phyloP scores from a whole-genome alignment of 2,113 vertebrate genomes.

The Leptobrachium leishanense region DNA sequence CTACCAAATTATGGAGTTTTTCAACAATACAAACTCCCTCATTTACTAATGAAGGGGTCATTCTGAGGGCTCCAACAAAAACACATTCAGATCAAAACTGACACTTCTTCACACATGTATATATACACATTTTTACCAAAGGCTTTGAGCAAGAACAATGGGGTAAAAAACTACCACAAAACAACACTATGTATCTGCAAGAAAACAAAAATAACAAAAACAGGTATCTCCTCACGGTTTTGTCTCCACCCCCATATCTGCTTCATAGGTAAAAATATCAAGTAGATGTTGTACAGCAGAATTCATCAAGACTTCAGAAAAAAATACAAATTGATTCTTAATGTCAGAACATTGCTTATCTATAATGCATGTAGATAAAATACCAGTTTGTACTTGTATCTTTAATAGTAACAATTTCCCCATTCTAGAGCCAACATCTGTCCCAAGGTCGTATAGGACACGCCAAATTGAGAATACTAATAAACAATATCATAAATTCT shows the following conservation, averaged over 20 bases:
- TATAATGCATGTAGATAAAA: too few relatives aligned
- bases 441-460: too few relatives aligned
- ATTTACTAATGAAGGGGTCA: constrained; percentile 1
- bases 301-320: too few relatives aligned
- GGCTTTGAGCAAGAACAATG: background rate
- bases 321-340: too few relatives aligned
- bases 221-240: background rate
- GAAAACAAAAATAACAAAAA: constrained; percentile 44
- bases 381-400: too few relatives aligned
- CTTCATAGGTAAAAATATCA: background rate
- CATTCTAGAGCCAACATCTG: too few relatives aligned
- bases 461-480: too few relatives aligned
- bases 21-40: too few relatives aligned
- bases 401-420: too few relatives aligned
- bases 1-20: too few relatives aligned
- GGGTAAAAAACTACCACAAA: constrained; percentile 28
- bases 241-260: background rate
- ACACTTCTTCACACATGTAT: constrained; percentile 26
- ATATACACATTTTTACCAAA: constrained; percentile 45
- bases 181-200: background rate
- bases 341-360: too few relatives aligned
- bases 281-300: background rate
- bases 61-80: constrained; percentile 45
- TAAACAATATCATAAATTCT: too few relatives aligned
- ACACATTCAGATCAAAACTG: background rate